Evolutionary conservation across 2,113 vertebrate genomes (phyloP), one percentile per base, ranked within the genome.

Genomic region (Cairina moschata): DNA sequence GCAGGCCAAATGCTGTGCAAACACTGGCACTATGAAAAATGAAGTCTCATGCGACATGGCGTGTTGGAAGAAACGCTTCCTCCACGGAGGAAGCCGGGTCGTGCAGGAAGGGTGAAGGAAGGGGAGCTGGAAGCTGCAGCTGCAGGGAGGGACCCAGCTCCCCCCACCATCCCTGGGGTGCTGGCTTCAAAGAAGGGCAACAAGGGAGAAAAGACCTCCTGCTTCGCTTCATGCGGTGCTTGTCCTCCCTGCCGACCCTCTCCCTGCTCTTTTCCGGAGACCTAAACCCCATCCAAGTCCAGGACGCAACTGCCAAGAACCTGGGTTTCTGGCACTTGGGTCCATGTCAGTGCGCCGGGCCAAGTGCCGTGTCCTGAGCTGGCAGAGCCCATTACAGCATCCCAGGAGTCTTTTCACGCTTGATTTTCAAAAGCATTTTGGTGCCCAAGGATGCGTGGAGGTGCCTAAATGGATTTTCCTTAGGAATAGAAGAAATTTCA

Each of bases 1-100:
- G 86, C 95, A 94, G 50, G 62, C 93, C 95, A 96, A 95, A 85
- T 85, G 85, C 88, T 94, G 76, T 84, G 67, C 77, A 87, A 80
- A 74, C 3, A 15, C 92, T 92, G 94, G 92, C 93, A 86, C 90
- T 17, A 3, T 52, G 95, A 78, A 86, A 34, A 62, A 88, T 67
- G 66, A 79, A 74, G 73, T 73, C 89, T 88, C 95, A 25, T 36
- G 69, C 1, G 63, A 87, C 62, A 44, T 90, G 25, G 58, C 25
- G 3, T 54, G 67, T 1, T 94, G 91, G 72, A 90, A 94, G 83
- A 72, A 87, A 88, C 13, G 2, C 48, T 67, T 74, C 91, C 87
- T 78, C 13, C 11, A 2, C 0, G 1, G 75, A 80, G 90, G 86
- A 52, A 90, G 86, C 20, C 2, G 46, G 60, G 83, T 86, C 13